Evolutionary conservation across 2,888 invertebrate species (phyloP), one percentile per base, ranked within the genome.

Genomic region (Ametastegia equiseti): DNA sequence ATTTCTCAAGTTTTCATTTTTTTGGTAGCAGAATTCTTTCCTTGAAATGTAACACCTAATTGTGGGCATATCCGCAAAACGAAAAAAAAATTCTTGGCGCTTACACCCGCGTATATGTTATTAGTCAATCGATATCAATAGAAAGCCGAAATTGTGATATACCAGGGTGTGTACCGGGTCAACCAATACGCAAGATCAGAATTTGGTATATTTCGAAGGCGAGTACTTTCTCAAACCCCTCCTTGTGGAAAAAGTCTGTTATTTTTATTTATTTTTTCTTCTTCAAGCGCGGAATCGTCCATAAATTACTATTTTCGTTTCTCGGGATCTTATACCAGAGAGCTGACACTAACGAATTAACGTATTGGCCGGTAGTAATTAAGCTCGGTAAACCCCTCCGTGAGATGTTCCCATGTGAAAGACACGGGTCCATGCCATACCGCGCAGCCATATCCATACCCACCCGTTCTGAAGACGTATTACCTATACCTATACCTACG

Each of bases 301-400:
- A 50, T 50, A 75, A 50, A 54, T 75, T 54, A 33, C 7, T 36
- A 36, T 36, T 71, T 54, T 75, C 33, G 54, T 54, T 6, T 54
- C 75, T 36, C 50, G 45, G 13, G 54, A 47, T 23, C 85, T 88
- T 88, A 87, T 88, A 86, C 88, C 86, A 86, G n/a, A 75, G 42
- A 45, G 86, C 88, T 88, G 88, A 88, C 89, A 89, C 88, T 89
- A 85, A 83, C 87, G 87, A 90, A 90, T 91, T 90, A 91, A 90
- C 89, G 88, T 88, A 87, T 89, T 88, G 88, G 86, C 86, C 87
- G 85, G 84, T 86, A 86, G 89, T 89, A 90, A 91, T 90, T 91
- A 90, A 90, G 78, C 78, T 39, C 60, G 57, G 15, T 36, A 19
- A 78, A 78, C 42, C 78, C 63, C 78, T 78, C 30, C 63, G 78